Evolutionary conservation across 2,888 invertebrate species (phyloP).

Genomic region (Odontocolon sp.): DNA sequence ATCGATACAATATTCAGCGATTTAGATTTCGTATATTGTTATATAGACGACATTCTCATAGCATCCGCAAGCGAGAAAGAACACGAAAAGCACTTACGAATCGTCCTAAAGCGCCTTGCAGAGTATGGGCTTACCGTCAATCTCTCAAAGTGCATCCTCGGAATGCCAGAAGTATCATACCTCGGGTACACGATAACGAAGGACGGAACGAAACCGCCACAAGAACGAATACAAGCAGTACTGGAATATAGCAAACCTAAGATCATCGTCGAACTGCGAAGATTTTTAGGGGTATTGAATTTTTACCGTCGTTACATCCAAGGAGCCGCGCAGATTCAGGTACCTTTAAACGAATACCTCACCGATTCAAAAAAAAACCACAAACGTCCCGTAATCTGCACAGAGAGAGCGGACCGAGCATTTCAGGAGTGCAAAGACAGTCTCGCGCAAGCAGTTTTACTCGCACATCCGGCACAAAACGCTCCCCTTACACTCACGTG

Average conservation of each 20-base stretch:
- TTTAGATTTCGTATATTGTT: slow-evolving; percentile 6
- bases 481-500: slow-evolving; percentile 21
- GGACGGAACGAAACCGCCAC: slow-evolving; percentile 36
- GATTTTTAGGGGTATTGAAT: slow-evolving; percentile 15
- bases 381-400: slow-evolving; percentile 44
- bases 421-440: slow-evolving; percentile 38
- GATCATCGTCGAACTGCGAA: slow-evolving; percentile 41
- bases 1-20: slow-evolving; percentile 26
- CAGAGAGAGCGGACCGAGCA: slow-evolving; percentile 13
- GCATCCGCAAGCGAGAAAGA: neutral
- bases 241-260: slow-evolving; percentile 3
- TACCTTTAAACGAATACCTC: slow-evolving; percentile 6
- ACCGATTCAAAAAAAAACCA: neutral
- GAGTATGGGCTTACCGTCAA: slow-evolving; percentile 22
- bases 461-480: slow-evolving; percentile 50
- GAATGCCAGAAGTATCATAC: slow-evolving; percentile 7
- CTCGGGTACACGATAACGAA: slow-evolving; percentile 41
- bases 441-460: slow-evolving; percentile 29
- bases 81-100: slow-evolving; percentile 4
- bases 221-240: slow-evolving; percentile 55
- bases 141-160: slow-evolving; percentile 31
- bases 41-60: slow-evolving; percentile 38
- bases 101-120: neutral
- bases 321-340: slow-evolving; percentile 6
- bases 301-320: slow-evolving; percentile 32